Percentiles rank a stretch among this genome's conserved stretches.
Evolutionary conservation across 2,113 vertebrate genomes (phyloP).

Genomic region (Ornithorhynchus anatinus): DNA sequence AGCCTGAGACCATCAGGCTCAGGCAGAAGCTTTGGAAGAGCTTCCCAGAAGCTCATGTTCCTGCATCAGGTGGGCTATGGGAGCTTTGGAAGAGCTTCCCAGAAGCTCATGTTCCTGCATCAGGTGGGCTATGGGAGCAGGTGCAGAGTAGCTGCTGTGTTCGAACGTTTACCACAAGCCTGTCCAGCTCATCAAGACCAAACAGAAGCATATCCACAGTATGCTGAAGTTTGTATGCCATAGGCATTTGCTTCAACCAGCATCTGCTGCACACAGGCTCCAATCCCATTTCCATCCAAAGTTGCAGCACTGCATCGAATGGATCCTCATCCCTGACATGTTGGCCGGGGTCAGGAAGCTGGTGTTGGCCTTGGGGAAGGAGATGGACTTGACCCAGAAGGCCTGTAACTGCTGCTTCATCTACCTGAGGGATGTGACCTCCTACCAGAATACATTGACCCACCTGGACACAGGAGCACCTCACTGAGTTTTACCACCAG

Average conservation of each 20-base stretch:
- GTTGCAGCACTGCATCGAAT: conserved; percentile 96
- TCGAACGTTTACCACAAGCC: no score
- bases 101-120: conserved; percentile 98
- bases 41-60: conserved; percentile 99
- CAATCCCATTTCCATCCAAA: conserved; percentile 98
- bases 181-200: no score
- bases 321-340: conserved; percentile 95
- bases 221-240: conserved; percentile 94
- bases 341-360: conserved; percentile 94
- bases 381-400: conserved; percentile 99
- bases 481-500: conserved; percentile 96
- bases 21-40: conserved; percentile 98
- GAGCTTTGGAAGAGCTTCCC: no score
- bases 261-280: conserved; percentile 96
- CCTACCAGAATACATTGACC: conserved; percentile 95
- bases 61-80: conserved; percentile 95
- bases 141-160: no score
- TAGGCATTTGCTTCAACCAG: conserved; percentile 97
- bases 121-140: conserved; percentile 96
- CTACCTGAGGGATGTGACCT: conserved; percentile 93
- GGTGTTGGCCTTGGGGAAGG: conserved; percentile 88
- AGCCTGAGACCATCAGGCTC: conserved; percentile 97
- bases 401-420: conserved; percentile 95
- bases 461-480: conserved; percentile 91
- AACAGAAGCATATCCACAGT: conserved; percentile 84